Percentiles rank a stretch among this genome's conserved stretches.
Conservation (phyloP, 2,797 vertebrate species). For the Poecilia velifera region DNA sequence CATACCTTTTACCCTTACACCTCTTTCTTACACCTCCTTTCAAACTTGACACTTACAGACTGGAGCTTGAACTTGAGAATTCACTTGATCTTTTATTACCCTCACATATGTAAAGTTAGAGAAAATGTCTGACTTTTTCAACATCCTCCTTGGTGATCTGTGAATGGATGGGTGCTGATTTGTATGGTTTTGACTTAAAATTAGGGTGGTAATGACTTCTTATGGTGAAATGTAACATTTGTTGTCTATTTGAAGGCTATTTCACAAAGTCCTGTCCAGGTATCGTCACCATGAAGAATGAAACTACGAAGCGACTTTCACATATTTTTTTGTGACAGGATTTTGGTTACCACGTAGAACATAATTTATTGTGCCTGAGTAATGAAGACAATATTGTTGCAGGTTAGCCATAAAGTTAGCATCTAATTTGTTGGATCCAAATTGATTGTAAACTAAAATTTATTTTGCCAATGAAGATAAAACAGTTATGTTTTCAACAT, state of each 20-base stretch:
- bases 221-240: not conserved
- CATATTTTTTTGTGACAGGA: not conserved
- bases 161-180: slow-evolving; percentile 13
- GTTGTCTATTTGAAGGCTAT: not conserved
- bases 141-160: slow-evolving; percentile 23
- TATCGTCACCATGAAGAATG: not conserved
- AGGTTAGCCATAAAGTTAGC: not conserved
- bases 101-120: slow-evolving; percentile 16
- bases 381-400: not conserved
- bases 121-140: slow-evolving; percentile 30
- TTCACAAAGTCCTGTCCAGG: not conserved
- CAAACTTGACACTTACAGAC: slow-evolving; percentile 27
- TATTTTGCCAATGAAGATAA: not conserved
- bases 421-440: not conserved
- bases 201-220: not conserved
- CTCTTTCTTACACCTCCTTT: slow-evolving; percentile 36
- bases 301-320: not conserved
- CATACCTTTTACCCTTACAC: slow-evolving; percentile 57
- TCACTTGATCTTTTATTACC: slow-evolving; percentile 35
- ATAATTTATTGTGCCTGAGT: not conserved
- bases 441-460: not conserved
- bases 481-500: not conserved
- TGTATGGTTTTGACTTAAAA: slow-evolving; percentile 4
- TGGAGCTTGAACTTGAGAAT: not conserved
- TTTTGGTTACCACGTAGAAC: not conserved